Base-by-base conservation (phyloP, 2,113 vertebrate species). In the Pseudolaguvia tuberculata region DNA sequence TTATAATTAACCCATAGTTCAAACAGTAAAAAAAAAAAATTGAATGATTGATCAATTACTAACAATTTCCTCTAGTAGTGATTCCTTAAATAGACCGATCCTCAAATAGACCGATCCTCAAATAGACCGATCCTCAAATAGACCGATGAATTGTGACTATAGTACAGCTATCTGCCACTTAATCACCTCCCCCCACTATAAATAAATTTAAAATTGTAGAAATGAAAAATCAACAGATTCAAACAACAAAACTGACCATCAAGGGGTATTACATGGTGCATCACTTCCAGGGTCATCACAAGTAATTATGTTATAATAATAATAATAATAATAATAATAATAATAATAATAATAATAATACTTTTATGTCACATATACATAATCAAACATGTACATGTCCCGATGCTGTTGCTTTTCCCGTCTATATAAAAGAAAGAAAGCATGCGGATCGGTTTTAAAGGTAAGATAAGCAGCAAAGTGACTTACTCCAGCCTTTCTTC, bases 401-500 rank as follows among this genome's bases (percentile, higher is more conserved):
- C 27, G 8, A 0, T 23, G 25, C 20, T 61, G 0, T 18, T 53
- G 39, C 1, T 31, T 15, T 58, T 4, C 23, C 14, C n/a, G 12
- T 35, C 29, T 35, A 62, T 21, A 11, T 23, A n/a, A 14, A 42
- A 53, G 7, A 53, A 59, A 53, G 10, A 3, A 75, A 47, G n/a
- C 20, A 42, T 25, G 23, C 23, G 23, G 2, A 12, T 15, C 29
- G n/a, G 27, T 20, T 61, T 42, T 35, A 11, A 59, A 61, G 59
- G 39, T 51, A 29, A 29, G 50, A 62, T 45, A 13, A 69, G 18
- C 35, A 51, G 13, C n/a, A 76, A 13, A 63, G 45, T 62, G 72
- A 85, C 89, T 88, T 82, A 91, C 91, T 88, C 82, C 2, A 83
- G 83, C 51, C 92, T 92, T 47, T 95, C 92, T 69, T 93, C 93